These are phyloP conservation scores for Eupithecia exiguata DNA, from an alignment of 2,888 invertebrate genomes.

Conservation along the genomic window DNA sequence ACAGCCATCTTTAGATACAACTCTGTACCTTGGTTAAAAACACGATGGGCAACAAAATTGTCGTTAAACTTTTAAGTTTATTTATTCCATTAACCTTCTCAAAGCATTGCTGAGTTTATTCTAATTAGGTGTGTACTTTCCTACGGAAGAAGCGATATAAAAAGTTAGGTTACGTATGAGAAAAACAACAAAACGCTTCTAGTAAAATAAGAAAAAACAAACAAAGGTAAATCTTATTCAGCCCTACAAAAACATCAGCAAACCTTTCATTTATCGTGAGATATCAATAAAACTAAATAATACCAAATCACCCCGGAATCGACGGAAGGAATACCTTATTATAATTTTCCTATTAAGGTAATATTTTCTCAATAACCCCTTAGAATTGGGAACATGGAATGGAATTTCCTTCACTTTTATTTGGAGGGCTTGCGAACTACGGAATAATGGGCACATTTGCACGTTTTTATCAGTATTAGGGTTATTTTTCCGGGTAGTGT, in stretches of 20 bases:
- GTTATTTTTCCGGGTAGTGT: not conserved
- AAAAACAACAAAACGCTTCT: not conserved
- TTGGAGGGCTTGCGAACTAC: not conserved
- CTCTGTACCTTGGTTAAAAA: too few species aligned
- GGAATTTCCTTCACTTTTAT: slow-evolving; percentile 4
- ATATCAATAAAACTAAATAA: slow-evolving; percentile 32
- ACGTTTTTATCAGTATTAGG: not conserved
- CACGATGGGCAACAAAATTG: too few species aligned
- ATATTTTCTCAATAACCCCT: slow-evolving; percentile 40
- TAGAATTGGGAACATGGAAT: slow-evolving; percentile 7
- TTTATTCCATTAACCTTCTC: too few species aligned
- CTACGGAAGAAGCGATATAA: too few species aligned
- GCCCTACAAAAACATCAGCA: not conserved
- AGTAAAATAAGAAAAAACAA: not conserved
- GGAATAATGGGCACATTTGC: slow-evolving; percentile 6
- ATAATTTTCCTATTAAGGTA: slow-evolving; percentile 50
- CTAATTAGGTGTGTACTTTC: too few species aligned
- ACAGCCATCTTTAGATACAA: too few species aligned
- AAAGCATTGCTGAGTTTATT: too few species aligned
- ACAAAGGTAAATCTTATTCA: not conserved
- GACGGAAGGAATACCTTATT: slow-evolving; percentile 40
- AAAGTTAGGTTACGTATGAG: not conserved
- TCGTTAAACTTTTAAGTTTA: too few species aligned
- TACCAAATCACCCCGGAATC: slow-evolving; percentile 16
- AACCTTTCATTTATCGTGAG: not conserved